A percentile compares a stretch with the other conserved stretches of the same genome.
Evolutionary conservation across 2,888 invertebrate genomes (phyloP).

Genomic region (Volucella bombylans): DNA sequence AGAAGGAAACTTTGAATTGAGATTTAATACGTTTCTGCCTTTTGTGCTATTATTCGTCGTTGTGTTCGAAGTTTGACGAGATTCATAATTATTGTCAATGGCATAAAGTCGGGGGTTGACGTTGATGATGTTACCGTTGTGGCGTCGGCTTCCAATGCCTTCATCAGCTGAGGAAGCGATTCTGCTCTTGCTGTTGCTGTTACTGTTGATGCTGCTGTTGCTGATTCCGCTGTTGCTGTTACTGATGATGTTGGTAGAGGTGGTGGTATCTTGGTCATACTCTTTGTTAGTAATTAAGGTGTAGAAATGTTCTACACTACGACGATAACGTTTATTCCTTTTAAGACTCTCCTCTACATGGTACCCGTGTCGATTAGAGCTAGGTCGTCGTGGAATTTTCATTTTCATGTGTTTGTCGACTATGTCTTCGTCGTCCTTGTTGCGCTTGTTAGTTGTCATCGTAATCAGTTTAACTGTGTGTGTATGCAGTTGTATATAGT

Average conservation of each 20-base stretch:
- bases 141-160: conserved; percentile 32
- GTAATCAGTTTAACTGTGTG: conserved; percentile 60
- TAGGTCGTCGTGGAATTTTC: too few species aligned
- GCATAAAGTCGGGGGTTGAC: conserved; percentile 43
- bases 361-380: conserved; percentile 47
- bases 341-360: conserved; percentile 48
- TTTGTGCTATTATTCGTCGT: conserved; percentile 73
- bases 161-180: too few species aligned
- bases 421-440: conserved; percentile 2
- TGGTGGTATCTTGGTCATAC: conserved; percentile 59
- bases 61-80: conserved; percentile 71
- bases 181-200: conserved; percentile 4
- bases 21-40: conserved; percentile 80
- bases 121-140: conserved; percentile 51
- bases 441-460: conserved; percentile 53
- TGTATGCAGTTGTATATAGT: conserved; percentile 34
- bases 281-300: conserved; percentile 66
- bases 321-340: conserved; percentile 77
- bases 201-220: background rate
- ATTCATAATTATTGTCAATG: conserved; percentile 71
- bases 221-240: conserved; percentile 8
- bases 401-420: conserved; percentile 10
- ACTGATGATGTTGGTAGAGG: conserved; percentile 2
- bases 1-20: conserved; percentile 75
- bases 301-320: conserved; percentile 77